Evolutionary conservation across 2,797 vertebrate genomes (phyloP).

Genomic region (Artibeus jamaicensis): DNA sequence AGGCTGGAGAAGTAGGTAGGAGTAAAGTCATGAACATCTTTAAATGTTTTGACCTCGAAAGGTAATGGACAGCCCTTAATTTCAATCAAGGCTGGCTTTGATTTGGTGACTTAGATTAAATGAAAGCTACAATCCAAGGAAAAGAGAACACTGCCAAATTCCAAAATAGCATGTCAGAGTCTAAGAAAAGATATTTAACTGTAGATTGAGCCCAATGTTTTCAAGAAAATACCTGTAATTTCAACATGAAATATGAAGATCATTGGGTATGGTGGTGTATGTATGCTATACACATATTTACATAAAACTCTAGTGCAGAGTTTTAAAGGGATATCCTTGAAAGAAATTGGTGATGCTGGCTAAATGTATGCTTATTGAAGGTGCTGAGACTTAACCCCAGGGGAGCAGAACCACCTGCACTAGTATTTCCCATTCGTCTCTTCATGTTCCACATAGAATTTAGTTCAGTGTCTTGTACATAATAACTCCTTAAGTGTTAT

Average conservation of each 20-base stretch:
- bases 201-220: neutral
- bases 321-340: neutral
- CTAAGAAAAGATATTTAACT: slow-evolving; percentile 10
- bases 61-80: neutral
- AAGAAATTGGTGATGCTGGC: neutral
- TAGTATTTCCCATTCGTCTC: neutral
- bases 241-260: neutral
- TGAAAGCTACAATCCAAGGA: neutral
- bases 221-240: slow-evolving; percentile 1
- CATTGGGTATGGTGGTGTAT: neutral
- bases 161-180: neutral
- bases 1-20: neutral
- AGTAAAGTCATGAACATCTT: neutral
- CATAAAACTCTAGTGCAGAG: neutral
- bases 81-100: neutral
- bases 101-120: neutral
- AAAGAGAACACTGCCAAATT: slow-evolving; percentile 5
- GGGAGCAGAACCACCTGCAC: neutral
- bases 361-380: neutral
- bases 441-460: neutral
- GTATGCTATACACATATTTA: neutral
- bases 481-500: neutral
- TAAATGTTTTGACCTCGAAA: neutral
- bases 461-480: neutral
- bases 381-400: neutral